Evolutionary conservation across 2,888 invertebrate genomes (phyloP).

Genomic region (Lycia hirtaria): DNA sequence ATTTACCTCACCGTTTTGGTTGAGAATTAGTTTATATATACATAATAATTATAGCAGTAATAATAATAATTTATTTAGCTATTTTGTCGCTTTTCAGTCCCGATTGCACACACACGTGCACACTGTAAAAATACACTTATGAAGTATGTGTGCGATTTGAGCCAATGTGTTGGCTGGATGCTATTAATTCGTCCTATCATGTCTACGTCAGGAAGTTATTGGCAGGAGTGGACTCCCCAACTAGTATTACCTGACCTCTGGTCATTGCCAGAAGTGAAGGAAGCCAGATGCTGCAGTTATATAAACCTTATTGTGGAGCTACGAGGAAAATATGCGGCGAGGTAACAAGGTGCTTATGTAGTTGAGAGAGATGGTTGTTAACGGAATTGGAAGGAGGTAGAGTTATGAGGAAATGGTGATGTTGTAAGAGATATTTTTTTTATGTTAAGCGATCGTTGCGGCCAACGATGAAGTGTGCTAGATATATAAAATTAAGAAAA

Average conservation of each 20-base stretch:
- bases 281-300: conserved; percentile 1
- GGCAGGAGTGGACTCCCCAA: not conserved
- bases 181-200: not conserved
- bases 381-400: not conserved
- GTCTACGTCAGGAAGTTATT: not conserved
- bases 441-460: no score
- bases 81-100: no score
- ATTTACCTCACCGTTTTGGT: no score
- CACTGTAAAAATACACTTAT: not conserved
- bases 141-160: no score
- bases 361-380: not conserved
- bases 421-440: no score
- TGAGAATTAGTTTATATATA: no score
- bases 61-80: no score
- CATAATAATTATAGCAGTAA: no score
- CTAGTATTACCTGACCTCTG: not conserved
- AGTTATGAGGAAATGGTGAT: not conserved
- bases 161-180: not conserved
- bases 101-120: no score
- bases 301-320: not conserved
- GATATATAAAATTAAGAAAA: no score
- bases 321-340: not conserved
- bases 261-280: not conserved
- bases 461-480: no score
- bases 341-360: not conserved